phyloP scores from a whole-genome alignment of 2,888 invertebrate genomes.

The Torymus tubicola region DNA sequence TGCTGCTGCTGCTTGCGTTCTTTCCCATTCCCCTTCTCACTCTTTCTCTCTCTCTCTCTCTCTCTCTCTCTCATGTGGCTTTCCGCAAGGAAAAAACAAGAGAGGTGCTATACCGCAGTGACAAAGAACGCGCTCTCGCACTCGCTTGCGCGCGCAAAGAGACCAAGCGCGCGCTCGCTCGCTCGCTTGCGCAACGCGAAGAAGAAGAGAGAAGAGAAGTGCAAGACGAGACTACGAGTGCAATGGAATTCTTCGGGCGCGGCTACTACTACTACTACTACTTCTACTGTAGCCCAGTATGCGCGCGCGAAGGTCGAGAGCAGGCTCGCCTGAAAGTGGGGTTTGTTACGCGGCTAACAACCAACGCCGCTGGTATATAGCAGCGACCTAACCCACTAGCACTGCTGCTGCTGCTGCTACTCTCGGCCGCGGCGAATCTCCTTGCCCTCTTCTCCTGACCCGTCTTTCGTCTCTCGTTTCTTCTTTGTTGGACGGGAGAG shows the following conservation, averaged over 20 bases:
- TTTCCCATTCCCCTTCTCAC: neutral
- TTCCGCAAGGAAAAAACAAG: slow-evolving; percentile 5
- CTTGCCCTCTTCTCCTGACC: neutral
- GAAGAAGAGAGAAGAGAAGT: slow-evolving; percentile 8
- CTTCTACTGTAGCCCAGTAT: slow-evolving; percentile 33
- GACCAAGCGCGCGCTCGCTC: neutral
- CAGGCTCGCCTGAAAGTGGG: slow-evolving; percentile 38
- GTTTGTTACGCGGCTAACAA: slow-evolving; percentile 74
- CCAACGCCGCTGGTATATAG: slow-evolving; percentile 27
- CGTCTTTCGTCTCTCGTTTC: slow-evolving; percentile 4
- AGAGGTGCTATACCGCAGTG: neutral
- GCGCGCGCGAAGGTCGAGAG: neutral
- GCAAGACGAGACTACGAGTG: slow-evolving; percentile 33
- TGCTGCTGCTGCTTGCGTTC: no score
- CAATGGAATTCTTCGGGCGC: slow-evolving; percentile 25
- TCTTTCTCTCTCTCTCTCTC: neutral
- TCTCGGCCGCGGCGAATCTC: neutral
- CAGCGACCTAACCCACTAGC: slow-evolving; percentile 65
- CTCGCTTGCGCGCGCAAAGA: slow-evolving; percentile 10
- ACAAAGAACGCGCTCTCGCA: slow-evolving; percentile 15
- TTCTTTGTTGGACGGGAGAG: neutral
- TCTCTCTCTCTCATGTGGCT: neutral
- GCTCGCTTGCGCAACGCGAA: neutral
- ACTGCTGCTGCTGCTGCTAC: slow-evolving; percentile 3
- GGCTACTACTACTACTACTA: neutral